phyloP scores from a whole-genome alignment of 2,113 vertebrate species.

The Grus americana region DNA sequence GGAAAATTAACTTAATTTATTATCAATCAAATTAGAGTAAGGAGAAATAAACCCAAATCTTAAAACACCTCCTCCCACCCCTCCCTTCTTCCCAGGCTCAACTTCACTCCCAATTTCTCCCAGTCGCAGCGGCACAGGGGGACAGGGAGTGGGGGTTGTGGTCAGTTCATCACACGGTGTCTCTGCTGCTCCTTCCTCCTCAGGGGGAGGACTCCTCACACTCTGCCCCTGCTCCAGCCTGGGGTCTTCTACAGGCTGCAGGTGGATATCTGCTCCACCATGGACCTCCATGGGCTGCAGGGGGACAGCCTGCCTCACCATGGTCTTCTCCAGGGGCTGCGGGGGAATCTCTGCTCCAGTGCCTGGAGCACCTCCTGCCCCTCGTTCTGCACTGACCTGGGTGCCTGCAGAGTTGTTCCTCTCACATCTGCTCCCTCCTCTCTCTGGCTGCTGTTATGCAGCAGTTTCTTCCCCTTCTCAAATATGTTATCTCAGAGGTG shows the following conservation, averaged over 20 bases:
- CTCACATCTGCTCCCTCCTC: not conserved
- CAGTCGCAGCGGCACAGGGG: too few relatives aligned
- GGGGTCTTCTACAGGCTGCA: too few relatives aligned
- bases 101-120: not conserved
- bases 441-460: not conserved
- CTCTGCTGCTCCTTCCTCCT: not conserved
- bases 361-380: accelerated
- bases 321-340: too few relatives aligned
- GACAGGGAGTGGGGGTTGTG: accelerated
- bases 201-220: not conserved
- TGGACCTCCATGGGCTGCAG: too few relatives aligned
- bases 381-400: not conserved
- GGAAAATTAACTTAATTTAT: not conserved
- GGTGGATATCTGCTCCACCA: too few relatives aligned
- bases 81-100: not conserved
- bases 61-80: not conserved
- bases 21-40: not conserved
- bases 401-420: not conserved
- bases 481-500: accelerated
- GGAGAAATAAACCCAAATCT: not conserved
- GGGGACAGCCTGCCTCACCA: too few relatives aligned
- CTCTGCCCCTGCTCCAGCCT: too few relatives aligned
- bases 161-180: not conserved
- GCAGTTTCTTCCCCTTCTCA: not conserved
- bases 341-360: accelerated